Evolutionary conservation across 2,113 vertebrate species (phyloP), one percentile per base, ranked within the genome.

Genomic region (Clupea harengus): DNA sequence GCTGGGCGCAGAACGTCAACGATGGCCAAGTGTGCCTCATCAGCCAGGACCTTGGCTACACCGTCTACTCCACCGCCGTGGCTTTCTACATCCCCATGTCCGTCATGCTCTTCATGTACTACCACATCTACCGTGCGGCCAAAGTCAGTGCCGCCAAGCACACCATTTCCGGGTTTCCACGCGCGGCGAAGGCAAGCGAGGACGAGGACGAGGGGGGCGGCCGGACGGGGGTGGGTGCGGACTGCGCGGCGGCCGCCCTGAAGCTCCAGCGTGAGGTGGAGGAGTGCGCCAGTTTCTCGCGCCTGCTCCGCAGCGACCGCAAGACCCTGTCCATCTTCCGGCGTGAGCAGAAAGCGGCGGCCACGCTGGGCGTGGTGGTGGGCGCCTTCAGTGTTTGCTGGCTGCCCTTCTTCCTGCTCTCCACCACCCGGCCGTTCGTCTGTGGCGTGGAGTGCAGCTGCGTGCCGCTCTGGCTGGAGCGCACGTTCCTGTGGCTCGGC

Each of bases 101-200:
- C 0, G 96, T 97, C 87, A 97, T 97, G 96, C 95, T 97, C 45
- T 95, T 96, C 92, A 97, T 97, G 96, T 97, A 97, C 93, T 96
- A 97, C 86, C 95, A 93, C 90, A 97, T 97, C 54, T 97, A 96
- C 91, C 95, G 96, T 88, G 96, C 96, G 1, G 96, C 96, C 72
- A 93, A 95, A 91, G 93, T 88, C 89, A 97, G 96, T 0, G 96
- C 95, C 3, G 96, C 96, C 88, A 96, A 96, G 64, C 96, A 97
- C 92, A 95, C 95, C 81, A 96, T 97, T 84, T 89, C 93, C 0
- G 94, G 95, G 54, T 96, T 96, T 89, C 96, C 96, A 0, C 93
- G 93, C 0, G 84, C 32, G 0, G 90, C 6, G 82, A 67, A 82
- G 28, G 72, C 0, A 81, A 84, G 39, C 0, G 78, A 52, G 39